Evolutionary conservation across 2,113 vertebrate species (phyloP).

Genomic region (Cariama cristata): DNA sequence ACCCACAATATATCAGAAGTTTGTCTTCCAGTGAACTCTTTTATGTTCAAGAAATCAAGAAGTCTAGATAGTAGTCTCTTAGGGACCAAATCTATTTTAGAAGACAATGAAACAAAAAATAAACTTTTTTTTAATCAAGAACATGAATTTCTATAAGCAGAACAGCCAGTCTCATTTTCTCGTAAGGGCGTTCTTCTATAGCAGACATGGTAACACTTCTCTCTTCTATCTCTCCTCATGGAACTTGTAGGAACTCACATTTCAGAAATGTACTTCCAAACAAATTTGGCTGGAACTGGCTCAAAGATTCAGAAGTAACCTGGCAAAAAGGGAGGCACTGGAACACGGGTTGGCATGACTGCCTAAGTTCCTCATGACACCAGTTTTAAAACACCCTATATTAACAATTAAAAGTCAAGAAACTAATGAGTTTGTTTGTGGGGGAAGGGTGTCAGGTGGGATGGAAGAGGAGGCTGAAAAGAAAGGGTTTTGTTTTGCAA

Average conservation of each 20-base stretch:
- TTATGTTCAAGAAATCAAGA: background rate
- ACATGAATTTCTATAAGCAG: background rate
- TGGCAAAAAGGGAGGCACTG: background rate
- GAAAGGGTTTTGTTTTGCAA: fast-evolving
- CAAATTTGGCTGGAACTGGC: background rate
- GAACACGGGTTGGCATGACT: background rate
- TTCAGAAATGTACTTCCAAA: background rate
- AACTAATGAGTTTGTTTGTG: background rate
- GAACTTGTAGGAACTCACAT: background rate
- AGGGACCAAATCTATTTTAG: background rate
- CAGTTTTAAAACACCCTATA: background rate
- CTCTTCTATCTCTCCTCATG: background rate
- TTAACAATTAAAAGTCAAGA: background rate
- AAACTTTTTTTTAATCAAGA: background rate
- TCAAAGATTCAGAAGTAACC: background rate
- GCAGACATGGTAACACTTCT: background rate
- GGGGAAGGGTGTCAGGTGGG: background rate
- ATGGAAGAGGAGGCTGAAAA: background rate
- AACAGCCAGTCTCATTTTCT: background rate
- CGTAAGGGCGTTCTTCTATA: background rate
- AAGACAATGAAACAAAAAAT: background rate
- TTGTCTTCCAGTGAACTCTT: background rate
- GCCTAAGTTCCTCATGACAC: background rate
- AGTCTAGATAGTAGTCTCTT: background rate
- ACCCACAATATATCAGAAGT: fast-evolving